Conservation (phyloP, 1,140 invertebrate genomes). For the Tetragonula clypearis region DNA sequence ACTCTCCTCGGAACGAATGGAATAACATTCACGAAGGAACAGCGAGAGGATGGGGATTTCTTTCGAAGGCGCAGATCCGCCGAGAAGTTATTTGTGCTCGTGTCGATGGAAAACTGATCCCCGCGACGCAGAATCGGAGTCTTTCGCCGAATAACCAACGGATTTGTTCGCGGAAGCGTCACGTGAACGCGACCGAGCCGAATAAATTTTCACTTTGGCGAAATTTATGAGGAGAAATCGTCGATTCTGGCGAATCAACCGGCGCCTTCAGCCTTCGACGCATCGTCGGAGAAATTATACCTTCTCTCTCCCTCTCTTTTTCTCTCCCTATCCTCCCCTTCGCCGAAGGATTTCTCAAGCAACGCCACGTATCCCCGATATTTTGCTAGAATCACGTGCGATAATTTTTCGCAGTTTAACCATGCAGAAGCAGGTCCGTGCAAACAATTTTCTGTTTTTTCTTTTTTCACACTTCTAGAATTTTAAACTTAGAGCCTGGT, state of each 20-base stretch:
- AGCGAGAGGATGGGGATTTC: too few species aligned
- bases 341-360: not conserved
- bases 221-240: slow-evolving; percentile 15
- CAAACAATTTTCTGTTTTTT: too few species aligned
- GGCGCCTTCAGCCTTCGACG: not conserved
- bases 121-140: not conserved
- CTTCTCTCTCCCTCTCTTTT: too few species aligned
- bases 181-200: not conserved
- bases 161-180: slow-evolving; percentile 13
- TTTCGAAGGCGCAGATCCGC: not conserved
- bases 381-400: not conserved
- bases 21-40: not conserved
- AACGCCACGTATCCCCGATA: not conserved
- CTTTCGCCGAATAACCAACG: not conserved
- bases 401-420: too few species aligned
- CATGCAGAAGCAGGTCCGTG: too few species aligned
- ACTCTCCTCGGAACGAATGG: too few species aligned
- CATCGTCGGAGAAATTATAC: not conserved
- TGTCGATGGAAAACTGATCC: slow-evolving; percentile 7
- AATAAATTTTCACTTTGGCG: slow-evolving; percentile 12
- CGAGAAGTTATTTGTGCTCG: not conserved
- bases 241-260: not conserved
- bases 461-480: too few species aligned
- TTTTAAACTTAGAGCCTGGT: too few species aligned
- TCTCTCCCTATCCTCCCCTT: too few species aligned